Evolutionary conservation across 2,888 invertebrate genomes (phyloP), one percentile per base, ranked within the genome.

Genomic region (Matsumyia berberina): DNA sequence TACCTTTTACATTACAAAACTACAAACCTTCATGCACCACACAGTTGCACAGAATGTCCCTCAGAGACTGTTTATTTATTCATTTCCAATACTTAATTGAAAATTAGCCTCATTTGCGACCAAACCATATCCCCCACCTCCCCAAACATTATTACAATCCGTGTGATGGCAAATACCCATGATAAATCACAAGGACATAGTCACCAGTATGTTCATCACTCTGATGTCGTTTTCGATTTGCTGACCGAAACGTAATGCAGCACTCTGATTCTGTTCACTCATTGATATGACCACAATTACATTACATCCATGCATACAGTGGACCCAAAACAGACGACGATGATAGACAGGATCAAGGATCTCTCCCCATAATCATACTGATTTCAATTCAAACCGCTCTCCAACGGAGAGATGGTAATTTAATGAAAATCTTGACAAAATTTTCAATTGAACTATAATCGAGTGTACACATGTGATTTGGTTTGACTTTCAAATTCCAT

Each of bases 401-500:
- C 44, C n/a, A 55, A 15, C 37, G 24, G 35, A 42, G 58, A 55
- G 74, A 53, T 73, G 67, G 19, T 73, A 79, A 79, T 83, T 67
- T 55, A 39, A 79, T 83, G 55, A 46, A 67, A 55, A 67, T 73
- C 57, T 58, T 49, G 66, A 51, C 42, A 24, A 39, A 58, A 66
- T 33, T 57, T 35, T 58, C 73, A 42, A 73, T 62, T 67, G 72
- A 60, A 66, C 62, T 53, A 46, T 24, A 72, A 77, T 58, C 51
- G 58, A 66, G 62, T 53, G 55, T 67, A 53, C 67, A 55, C 58
- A 64, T 70, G 49, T 60, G 70, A 69, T 67, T 74, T 78, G 51
- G 42, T 39, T 79, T 69, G 74, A 74, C 74, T 81, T 76, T 76
- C 42, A 51, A 64, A 70, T 64, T 69, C 51, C 70, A 69, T 70